These are phyloP conservation scores for Hetaerina titia DNA, from an alignment of 2,888 invertebrate genomes.

Conservation along the genomic window DNA sequence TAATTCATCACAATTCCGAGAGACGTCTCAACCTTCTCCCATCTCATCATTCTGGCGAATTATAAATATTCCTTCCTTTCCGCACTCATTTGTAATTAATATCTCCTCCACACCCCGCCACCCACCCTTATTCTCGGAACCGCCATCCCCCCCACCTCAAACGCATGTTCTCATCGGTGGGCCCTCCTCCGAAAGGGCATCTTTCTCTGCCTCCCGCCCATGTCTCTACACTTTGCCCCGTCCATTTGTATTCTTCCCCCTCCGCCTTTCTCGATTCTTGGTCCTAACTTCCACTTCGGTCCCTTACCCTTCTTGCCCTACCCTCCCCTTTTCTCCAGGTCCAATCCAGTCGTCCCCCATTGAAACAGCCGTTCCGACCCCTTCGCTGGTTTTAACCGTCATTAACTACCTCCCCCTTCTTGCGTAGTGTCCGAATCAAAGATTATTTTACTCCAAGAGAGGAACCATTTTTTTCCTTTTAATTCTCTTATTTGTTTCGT, in stretches of 20 bases:
- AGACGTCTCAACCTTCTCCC: constrained; percentile 13
- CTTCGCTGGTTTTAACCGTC: background rate
- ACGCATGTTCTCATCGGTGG: background rate
- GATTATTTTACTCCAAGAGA: background rate
- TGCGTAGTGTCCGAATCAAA: background rate
- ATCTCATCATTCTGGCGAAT: constrained; percentile 42
- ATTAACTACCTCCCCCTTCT: background rate
- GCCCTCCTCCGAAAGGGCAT: background rate
- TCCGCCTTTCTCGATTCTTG: no score
- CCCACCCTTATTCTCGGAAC: background rate
- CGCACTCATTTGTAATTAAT: constrained; percentile 53
- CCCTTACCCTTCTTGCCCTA: background rate
- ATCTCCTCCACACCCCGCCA: background rate
- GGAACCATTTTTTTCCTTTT: background rate
- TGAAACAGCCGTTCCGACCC: background rate
- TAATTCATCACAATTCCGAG: constrained; percentile 29
- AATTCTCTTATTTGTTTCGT: no score
- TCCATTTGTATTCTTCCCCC: constrained; percentile 57
- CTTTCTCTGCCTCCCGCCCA: background rate
- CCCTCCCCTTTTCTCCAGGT: background rate
- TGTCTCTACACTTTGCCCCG: constrained; percentile 36
- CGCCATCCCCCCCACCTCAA: background rate
- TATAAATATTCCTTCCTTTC: constrained; percentile 58
- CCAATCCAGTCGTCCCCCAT: background rate
- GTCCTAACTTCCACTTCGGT: background rate